Evolutionary conservation across 2,888 invertebrate species (phyloP), one percentile per base, ranked within the genome.

Genomic region (Ischnura elegans): DNA sequence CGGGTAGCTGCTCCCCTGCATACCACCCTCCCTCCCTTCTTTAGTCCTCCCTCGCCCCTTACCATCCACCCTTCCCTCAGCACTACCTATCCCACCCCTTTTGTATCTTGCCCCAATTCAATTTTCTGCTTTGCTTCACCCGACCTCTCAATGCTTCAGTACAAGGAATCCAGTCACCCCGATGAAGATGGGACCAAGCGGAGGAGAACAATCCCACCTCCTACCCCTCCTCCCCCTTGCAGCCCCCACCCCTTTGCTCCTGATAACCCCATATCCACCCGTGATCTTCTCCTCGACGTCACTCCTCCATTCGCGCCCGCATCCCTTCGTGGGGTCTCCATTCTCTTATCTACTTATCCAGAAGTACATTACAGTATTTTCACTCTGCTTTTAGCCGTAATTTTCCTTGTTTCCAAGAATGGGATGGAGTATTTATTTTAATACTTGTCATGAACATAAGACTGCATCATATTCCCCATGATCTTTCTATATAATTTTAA

Each of bases 111-210:
- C 90, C 43, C 90, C 90, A 61, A 90, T 90, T 90, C 90, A 90
- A 90, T 90, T 90, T 90, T 90, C 90, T 90, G 90, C 90, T 61
- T 90, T 90, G 90, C 90, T 90, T 90, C 90, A 90, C 90, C 61
- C 90, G 61, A 90, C 87, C 87, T 87, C 87, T 87, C 87, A 87
- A 61, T 86, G 86, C 86, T 46, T 86, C 86, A 43, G 86, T 61
- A 90, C 90, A 90, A 90, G 90, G 90, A 55, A 90, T 42, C 36
- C 90, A 90, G 90, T 87, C 87, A 87, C 51, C 90, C 90, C 90
- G 61, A 90, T 90, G 90, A 90, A 90, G 90, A 90, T 61, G 90
- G 90, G 90, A 86, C 86, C 86, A 86, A 86, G 45, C 86, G n/a
- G 86, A 19, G 46, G 86, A 86, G 86, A 86, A 76, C 25, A 19